Conservation (phyloP, 2,888 invertebrate genomes). For the Mesochorus sp. region DNA sequence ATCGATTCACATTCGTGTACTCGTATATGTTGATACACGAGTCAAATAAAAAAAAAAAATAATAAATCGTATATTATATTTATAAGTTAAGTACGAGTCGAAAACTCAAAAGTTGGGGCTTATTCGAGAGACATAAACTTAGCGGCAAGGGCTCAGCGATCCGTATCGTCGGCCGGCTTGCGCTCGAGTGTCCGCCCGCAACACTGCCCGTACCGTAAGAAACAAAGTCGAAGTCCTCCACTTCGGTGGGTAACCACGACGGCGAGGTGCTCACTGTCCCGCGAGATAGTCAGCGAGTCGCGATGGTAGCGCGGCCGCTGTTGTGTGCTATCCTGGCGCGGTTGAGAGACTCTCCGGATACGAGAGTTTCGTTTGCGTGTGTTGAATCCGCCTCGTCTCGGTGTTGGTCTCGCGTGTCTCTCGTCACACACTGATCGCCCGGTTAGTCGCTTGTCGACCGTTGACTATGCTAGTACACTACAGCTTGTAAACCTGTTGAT, state of each 20-base stretch:
- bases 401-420: conserved; percentile 36
- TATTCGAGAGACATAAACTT: conserved; percentile 50
- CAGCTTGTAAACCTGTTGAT: neutral
- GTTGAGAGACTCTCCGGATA: conserved; percentile 37
- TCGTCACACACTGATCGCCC: conserved; percentile 23
- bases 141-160: conserved; percentile 65
- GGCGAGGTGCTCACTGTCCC: conserved; percentile 43
- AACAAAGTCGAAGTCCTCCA: conserved; percentile 63
- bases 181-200: conserved; percentile 64
- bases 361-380: conserved; percentile 14
- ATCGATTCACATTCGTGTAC: neutral
- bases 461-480: conserved; percentile 42
- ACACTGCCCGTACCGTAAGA: conserved; percentile 60
- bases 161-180: conserved; percentile 65
- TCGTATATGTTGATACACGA: neutral
- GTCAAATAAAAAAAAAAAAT: too few relatives aligned
- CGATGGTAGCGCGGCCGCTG: conserved; percentile 44
- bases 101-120: conserved; percentile 22
- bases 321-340: conserved; percentile 17
- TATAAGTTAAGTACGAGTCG: neutral
- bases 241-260: conserved; percentile 47
- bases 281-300: conserved; percentile 53
- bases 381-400: conserved; percentile 24
- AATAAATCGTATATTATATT: too few relatives aligned
- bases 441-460: conserved; percentile 51